Evolutionary conservation across 2,113 vertebrate genomes (phyloP).

Genomic region (Typhlomys cinereus): DNA sequence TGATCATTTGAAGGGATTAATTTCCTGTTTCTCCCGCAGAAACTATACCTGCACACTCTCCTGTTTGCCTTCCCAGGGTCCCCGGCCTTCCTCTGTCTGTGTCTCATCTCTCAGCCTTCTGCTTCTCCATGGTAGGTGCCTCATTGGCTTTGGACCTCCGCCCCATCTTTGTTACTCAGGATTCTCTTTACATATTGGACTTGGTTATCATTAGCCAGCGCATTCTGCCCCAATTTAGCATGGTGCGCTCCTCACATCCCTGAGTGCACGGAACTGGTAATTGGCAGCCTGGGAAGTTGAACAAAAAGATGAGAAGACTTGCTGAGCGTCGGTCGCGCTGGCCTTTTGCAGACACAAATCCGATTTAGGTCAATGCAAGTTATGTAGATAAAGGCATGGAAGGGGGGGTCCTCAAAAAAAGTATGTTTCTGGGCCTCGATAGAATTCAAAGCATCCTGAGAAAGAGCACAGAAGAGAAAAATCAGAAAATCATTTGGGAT

Average conservation of each 20-base stretch:
- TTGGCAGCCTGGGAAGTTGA: slow-evolving; percentile 74
- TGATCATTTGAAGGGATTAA: slow-evolving; percentile 64
- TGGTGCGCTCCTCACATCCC: slow-evolving; percentile 45
- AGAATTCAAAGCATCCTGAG: slow-evolving; percentile 47
- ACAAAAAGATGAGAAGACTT: slow-evolving; percentile 69
- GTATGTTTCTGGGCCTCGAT: neutral
- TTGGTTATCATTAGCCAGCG: slow-evolving; percentile 58
- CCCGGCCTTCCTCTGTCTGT: neutral
- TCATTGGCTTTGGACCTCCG: slow-evolving; percentile 22
- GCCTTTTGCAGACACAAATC: slow-evolving; percentile 64
- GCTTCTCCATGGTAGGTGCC: slow-evolving; percentile 15
- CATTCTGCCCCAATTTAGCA: slow-evolving; percentile 64
- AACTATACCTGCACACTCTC: neutral
- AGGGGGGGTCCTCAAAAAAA: slow-evolving; percentile 36
- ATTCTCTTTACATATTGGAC: slow-evolving; percentile 68
- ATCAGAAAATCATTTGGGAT: neutral
- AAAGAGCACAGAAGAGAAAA: neutral
- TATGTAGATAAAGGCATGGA: slow-evolving; percentile 67
- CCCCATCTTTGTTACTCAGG: slow-evolving; percentile 43
- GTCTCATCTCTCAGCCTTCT: neutral
- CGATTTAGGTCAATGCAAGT: slow-evolving; percentile 69
- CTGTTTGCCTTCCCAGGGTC: neutral
- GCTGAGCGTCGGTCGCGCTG: slow-evolving; percentile 54
- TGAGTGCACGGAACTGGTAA: slow-evolving; percentile 60
- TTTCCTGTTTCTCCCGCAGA: slow-evolving; percentile 59